Base-by-base conservation (phyloP, 2,113 vertebrate genomes). In the Cephalopholis sonnerati region DNA sequence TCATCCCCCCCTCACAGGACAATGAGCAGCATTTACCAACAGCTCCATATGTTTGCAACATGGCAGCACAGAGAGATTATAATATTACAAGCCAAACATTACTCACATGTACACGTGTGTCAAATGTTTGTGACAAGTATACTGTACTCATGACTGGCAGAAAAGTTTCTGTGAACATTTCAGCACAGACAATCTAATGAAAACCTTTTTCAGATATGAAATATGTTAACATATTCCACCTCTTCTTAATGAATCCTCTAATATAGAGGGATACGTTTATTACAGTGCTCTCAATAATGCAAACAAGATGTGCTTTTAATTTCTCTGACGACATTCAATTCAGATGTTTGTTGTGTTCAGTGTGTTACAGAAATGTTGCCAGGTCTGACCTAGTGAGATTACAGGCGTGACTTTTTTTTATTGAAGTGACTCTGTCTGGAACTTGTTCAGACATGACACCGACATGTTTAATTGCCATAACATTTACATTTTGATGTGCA, bases 31-130 rank as follows among this genome's bases (percentile, higher is more conserved):
- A 79, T 92, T 91, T 86, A 85, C 81, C 81, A 86, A 87, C 62
- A 86, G 77, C 69, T 57, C 85, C 91, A 93, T 87, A 81, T 92
- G 88, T 89, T 85, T 83, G 86, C 89, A 92, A 89, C 87, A 89
- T 89, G 89, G 75, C 77, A 87, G 46, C 75, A 27, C 51, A 66
- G 54, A 76, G 48, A 81, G 44, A 83, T 80, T 79, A 53, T 55
- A 65, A 77, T 73, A 79, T 58, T 58, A 55, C 46, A 69, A 74
- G 72, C 57, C 74, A 86, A 79, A 82, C 66, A 67, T 27, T 29
- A 13, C 24, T 80, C 41, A 32, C 16, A 69, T 63, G 20, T 15
- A 29, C 53, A 77, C 27, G 8, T 81, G 67, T 63, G 65, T 29
- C 32, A 61, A 55, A 58, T 63, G 36, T 68, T 27, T 27, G 20